Conservation (phyloP, 2,113 vertebrate species). For the Percina caprodes region DNA sequence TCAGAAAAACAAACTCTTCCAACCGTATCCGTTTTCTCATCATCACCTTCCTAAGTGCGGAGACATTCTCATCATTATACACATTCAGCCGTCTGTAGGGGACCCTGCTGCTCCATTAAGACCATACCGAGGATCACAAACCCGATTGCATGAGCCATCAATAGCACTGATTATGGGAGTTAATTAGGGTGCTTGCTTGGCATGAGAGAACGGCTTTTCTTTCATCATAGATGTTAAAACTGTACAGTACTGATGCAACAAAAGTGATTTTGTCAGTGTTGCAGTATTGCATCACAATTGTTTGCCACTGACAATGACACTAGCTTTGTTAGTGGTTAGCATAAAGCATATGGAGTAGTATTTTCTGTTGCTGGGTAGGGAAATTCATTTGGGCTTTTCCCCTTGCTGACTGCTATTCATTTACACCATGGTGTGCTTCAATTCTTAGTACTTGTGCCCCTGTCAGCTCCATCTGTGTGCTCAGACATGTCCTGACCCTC, state of each 20-base stretch:
- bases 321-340: slow-evolving; percentile 26
- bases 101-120: slow-evolving; percentile 69
- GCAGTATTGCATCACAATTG: slow-evolving; percentile 54
- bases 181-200: slow-evolving; percentile 68
- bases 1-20: slow-evolving; percentile 61
- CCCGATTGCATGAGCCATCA: slow-evolving; percentile 65
- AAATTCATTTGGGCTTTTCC: slow-evolving; percentile 36
- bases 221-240: slow-evolving; percentile 59
- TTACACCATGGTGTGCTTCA: slow-evolving; percentile 39
- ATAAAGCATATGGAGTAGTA: slow-evolving; percentile 40
- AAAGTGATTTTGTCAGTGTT: slow-evolving; percentile 26
- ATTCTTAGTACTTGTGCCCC: slow-evolving; percentile 47
- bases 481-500: slow-evolving; percentile 65
- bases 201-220: slow-evolving; percentile 36
- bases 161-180: slow-evolving; percentile 70
- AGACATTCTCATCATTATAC: slow-evolving; percentile 65
- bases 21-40: slow-evolving; percentile 65
- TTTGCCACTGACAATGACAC: slow-evolving; percentile 26
- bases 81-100: slow-evolving; percentile 56
- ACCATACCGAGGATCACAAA: slow-evolving; percentile 53
- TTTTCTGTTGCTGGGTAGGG: slow-evolving; percentile 29
- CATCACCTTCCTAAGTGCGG: slow-evolving; percentile 49
- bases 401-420: slow-evolving; percentile 53
- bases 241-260: slow-evolving; percentile 54
- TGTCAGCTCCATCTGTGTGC: slow-evolving; percentile 65